Evolutionary conservation across 2,888 invertebrate genomes (phyloP).

Genomic region (Microplitis deprimator): DNA sequence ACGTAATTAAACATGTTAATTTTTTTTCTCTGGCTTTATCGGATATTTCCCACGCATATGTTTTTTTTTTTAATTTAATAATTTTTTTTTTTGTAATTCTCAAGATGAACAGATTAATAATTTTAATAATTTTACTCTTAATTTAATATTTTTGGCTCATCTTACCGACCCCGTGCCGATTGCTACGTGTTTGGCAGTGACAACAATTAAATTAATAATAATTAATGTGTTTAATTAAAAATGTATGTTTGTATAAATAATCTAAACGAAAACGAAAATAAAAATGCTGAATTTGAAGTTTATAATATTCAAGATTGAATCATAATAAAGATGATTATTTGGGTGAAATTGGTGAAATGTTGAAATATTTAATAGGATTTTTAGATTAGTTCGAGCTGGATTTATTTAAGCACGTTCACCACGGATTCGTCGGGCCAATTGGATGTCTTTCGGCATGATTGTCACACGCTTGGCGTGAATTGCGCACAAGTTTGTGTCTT

Average conservation of each 20-base stretch:
- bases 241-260: not conserved
- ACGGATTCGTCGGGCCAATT: conserved; percentile 95
- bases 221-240: not conserved
- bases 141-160: conserved; percentile 6
- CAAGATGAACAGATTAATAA: not conserved
- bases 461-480: conserved; percentile 98
- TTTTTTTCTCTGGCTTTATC: not conserved
- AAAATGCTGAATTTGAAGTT: conserved; percentile 8
- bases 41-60: not conserved
- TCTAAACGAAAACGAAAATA: conserved; percentile 24
- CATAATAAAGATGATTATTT: conserved; percentile 8
- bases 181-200: conserved; percentile 39
- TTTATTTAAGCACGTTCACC: conserved; percentile 90
- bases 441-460: conserved; percentile 98
- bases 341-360: conserved; percentile 44
- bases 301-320: not conserved
- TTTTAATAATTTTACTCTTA: not conserved
- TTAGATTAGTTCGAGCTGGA: not conserved
- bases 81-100: not conserved
- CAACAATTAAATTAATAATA: conserved; percentile 23
- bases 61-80: not conserved
- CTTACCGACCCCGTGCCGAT: conserved; percentile 13
- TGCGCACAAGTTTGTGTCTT: conserved; percentile 98
- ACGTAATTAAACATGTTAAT: conserved; percentile 20
- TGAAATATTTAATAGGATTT: conserved; percentile 37